Evolutionary conservation across 1,140 invertebrate genomes (phyloP).

Genomic region (Mycetomoellerius zeteki): DNA sequence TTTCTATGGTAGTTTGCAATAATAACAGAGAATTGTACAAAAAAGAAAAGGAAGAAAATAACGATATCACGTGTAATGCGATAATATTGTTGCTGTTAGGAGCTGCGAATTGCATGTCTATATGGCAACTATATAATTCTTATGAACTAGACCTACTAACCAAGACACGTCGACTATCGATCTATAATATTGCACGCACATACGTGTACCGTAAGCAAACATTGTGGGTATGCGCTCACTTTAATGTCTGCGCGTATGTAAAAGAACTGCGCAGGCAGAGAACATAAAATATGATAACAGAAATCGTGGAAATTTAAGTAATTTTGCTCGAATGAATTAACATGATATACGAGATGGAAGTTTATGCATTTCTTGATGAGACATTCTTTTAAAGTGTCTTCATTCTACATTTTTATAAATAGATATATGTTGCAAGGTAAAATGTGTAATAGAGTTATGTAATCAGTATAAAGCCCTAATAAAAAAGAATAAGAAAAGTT

Average conservation of each 20-base stretch:
- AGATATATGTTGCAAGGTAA: neutral
- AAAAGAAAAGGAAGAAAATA: slow-evolving; percentile 2
- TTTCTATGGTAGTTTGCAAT: neutral
- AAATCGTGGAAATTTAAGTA: neutral
- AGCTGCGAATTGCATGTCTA: slow-evolving; percentile 49
- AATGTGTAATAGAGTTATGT: neutral
- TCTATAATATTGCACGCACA: slow-evolving; percentile 68
- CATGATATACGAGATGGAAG: neutral
- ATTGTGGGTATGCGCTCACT: neutral
- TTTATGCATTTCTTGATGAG: neutral
- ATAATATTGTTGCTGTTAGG: slow-evolving; percentile 55
- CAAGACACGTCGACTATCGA: slow-evolving; percentile 74
- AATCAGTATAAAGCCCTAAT: neutral
- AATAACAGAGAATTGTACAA: neutral
- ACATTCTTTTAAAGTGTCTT: neutral
- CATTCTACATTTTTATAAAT: neutral
- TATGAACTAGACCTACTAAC: slow-evolving; percentile 79
- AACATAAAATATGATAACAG: slow-evolving; percentile 8
- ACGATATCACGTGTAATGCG: slow-evolving; percentile 35
- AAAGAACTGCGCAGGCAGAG: neutral
- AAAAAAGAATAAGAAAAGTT: neutral
- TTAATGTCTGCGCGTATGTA: neutral
- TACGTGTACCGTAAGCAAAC: slow-evolving; percentile 63
- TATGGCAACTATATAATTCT: slow-evolving; percentile 64
- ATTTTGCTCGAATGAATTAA: neutral